Percentiles rank a stretch among this genome's conserved stretches.
phyloP scores from a whole-genome alignment of 2,888 invertebrate species.

The Eupithecia insigniata region DNA sequence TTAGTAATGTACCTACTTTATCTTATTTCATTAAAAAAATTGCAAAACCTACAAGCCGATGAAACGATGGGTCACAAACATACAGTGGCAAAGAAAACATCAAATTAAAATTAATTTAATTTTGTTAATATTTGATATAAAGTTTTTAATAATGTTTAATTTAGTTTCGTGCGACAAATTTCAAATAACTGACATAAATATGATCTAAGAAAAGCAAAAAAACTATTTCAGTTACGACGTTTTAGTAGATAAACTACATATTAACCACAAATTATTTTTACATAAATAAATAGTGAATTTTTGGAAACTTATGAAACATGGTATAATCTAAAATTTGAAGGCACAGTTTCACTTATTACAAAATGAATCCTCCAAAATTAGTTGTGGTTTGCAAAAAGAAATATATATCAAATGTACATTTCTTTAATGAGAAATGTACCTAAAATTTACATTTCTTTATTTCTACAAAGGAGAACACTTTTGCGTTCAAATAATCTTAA shows the following conservation, averaged over 20 bases:
- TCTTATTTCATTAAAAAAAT: constrained; percentile 47
- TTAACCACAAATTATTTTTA: background rate
- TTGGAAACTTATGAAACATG: constrained; percentile 1
- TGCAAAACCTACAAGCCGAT: constrained; percentile 36
- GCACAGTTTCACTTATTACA: constrained; percentile 24
- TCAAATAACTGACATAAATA: background rate
- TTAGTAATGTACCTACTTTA: constrained; percentile 53
- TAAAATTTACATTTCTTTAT: background rate
- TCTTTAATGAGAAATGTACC: no score
- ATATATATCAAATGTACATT: background rate
- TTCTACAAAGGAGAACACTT: background rate
- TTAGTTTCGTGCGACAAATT: background rate
- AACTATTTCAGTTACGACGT: background rate
- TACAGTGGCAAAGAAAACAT: background rate
- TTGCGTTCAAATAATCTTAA: background rate
- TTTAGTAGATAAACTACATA: background rate
- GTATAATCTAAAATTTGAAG: constrained; percentile 19
- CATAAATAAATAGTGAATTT: background rate
- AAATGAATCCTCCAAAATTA: constrained; percentile 5
- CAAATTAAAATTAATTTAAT: background rate
- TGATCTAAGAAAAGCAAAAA: background rate
- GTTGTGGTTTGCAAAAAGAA: background rate
- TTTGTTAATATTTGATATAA: background rate
- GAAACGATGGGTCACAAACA: background rate
- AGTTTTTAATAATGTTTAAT: background rate